Evolutionary conservation across 2,797 vertebrate species (phyloP), one percentile per base, ranked within the genome.

Genomic region (Lepus townsendii): DNA sequence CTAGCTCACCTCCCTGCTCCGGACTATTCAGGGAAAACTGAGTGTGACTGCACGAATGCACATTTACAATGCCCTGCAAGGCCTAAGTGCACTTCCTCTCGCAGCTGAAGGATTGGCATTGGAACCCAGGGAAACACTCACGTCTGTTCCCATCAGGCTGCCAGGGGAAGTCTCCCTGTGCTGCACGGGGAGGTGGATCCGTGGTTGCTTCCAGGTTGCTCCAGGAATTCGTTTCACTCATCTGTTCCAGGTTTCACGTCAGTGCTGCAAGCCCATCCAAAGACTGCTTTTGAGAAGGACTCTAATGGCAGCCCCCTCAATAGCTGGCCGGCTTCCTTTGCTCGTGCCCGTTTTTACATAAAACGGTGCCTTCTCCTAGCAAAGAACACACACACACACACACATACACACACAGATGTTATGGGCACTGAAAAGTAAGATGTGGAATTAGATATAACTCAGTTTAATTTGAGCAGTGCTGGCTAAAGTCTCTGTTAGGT

Each of bases 81-180:
- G 95, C 83, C 90, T 83, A 35, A 90, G 38, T 75, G 75, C 72
- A 76, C 90, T 96, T 94, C 73, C 90, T 93, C 94, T 97, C 95
- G 94, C 88, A 96, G 26, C 54, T 93, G 95, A 97, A 96, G 76
- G 65, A 83, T 96, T 96, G 93, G 92, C 88, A 92, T 88, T 94
- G 78, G 83, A 96, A 97, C 95, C 82, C 86, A 94, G 94, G 88
- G 89, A 97, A 96, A 88, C 68, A 72, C 89, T 96, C 94, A 94
- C 85, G 50, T 87, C 76, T 82, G 22, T 73, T 97, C 88, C 91
- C 87, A 96, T 96, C 95, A 92, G 82, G 75, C 97, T 94, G 95
- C 84, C 89, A 80, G 66, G 84, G 93, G 96, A 84, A 96, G 75
- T 83, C 83, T 79, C 94, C 97, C 97, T 96, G 94, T 79, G 26